Evolutionary conservation across 2,113 vertebrate species (phyloP), one percentile per base, ranked within the genome.

Genomic region (Cariama cristata): DNA sequence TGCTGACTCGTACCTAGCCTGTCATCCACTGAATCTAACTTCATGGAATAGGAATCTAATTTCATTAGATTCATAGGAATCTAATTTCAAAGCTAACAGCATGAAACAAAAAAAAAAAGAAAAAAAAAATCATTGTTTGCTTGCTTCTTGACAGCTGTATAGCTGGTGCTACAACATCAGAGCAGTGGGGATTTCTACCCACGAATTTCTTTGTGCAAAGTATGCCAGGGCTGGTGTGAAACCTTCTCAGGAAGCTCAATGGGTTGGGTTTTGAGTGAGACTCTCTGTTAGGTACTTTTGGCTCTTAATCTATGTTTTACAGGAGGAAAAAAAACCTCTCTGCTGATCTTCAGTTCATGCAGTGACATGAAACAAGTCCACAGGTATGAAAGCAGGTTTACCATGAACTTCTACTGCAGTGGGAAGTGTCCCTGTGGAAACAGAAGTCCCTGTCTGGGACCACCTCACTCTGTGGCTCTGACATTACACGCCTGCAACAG

Each of bases 381-480:
- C 17, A n/a, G 32, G 17, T 7, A 6, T 24, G 67, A 55, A 40
- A 55, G 32, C 5, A 58, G 62, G 14, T 50, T 59, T 56, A 22
- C 9, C 28, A 14, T 1, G 0, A 75, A 3, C 27, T 60, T 40
- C 17, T 58, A 1, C 56, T 21, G 33, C 5, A 23, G n/a, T 32
- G 35, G 27, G 28, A 67, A 28, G 11, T 5, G n/a, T 11, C 11
- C 19, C 22, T 28, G 22, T 38, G 62, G 74, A 47, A 90, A 50
- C 0, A 14, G 15, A 38, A 11, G 6, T 33, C 12, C 26, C 23
- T 8, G 26, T 8, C 42, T 14, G 30, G 67, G 58, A 64, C 2
- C 16, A 42, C 8, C n/a, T 72, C 22, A 14, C 18, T 6, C 3
- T 6, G 23, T 12, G 11, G 28, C 40, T 62, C 28, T 1, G 15